phyloP scores from a whole-genome alignment of 2,888 invertebrate species.

The Eudasyphora cyanicolor region DNA sequence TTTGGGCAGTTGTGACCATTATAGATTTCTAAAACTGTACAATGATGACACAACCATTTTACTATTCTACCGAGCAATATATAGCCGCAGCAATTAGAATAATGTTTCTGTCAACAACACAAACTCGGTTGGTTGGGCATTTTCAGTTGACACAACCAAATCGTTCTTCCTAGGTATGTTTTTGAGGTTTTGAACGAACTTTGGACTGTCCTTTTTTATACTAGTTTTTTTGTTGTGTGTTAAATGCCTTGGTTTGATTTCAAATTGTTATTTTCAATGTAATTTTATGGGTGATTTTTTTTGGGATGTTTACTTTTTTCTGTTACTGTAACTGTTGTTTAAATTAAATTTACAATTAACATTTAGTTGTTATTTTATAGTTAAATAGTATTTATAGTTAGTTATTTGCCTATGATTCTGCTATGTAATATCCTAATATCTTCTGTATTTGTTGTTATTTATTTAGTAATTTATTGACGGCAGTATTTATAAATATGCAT shows the following conservation, averaged over 20 bases:
- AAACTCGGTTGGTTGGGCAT: no score
- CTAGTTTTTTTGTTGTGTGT: not conserved
- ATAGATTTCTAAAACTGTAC: no score
- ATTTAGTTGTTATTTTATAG: slow-evolving; percentile 20
- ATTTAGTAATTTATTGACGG: slow-evolving; percentile 37
- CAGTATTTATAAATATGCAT: slow-evolving; percentile 51
- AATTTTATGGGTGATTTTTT: not conserved
- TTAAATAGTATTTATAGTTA: slow-evolving; percentile 16
- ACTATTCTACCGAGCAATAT: no score
- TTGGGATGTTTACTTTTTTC: not conserved
- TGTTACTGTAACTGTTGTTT: not conserved
- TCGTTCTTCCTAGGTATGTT: no score
- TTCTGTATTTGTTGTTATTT: slow-evolving; percentile 11
- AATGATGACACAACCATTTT: no score
- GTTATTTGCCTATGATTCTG: not conserved
- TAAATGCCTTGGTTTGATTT: slow-evolving; percentile 22
- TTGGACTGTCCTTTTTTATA: no score
- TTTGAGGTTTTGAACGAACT: no score
- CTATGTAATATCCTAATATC: not conserved
- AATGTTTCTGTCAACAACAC: no score
- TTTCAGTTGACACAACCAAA: no score
- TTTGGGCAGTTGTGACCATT: no score
- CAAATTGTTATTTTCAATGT: not conserved
- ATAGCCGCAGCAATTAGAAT: no score
- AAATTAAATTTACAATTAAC: slow-evolving; percentile 29